These are phyloP conservation scores for Euplagia quadripunctaria DNA, from an alignment of 2,888 invertebrate genomes.

Conservation along the genomic window DNA sequence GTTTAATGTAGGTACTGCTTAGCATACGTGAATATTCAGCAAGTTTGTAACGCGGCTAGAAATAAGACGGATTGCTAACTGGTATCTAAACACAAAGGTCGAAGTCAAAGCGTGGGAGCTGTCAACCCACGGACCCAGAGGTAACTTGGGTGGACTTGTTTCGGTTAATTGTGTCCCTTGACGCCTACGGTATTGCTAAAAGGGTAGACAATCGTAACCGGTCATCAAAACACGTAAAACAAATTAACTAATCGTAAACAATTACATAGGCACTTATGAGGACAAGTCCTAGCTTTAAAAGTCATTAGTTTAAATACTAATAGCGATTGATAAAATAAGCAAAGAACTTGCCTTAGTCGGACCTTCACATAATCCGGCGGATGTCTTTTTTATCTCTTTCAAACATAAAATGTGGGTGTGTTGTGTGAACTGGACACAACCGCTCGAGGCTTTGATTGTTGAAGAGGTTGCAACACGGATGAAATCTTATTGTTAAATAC, in stretches of 20 bases:
- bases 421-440: conserved; percentile 67
- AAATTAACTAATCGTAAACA: conserved; percentile 12
- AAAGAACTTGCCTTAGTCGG: conserved; percentile 54
- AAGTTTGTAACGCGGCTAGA: conserved; percentile 64
- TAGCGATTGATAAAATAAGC: conserved; percentile 33
- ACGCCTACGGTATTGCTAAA: conserved; percentile 64
- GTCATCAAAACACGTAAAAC: conserved; percentile 41
- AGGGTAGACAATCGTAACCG: conserved; percentile 54
- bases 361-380: conserved; percentile 76
- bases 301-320: conserved; percentile 38
- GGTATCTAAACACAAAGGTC: conserved; percentile 72
- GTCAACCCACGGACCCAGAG: conserved; percentile 67
- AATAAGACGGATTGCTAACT: conserved; percentile 68
- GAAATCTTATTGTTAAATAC: conserved; percentile 1
- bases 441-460: conserved; percentile 50
- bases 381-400: conserved; percentile 78
- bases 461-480: conserved; percentile 50
- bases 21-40: conserved; percentile 78
- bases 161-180: conserved; percentile 71
- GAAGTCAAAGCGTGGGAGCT: conserved; percentile 74
- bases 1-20: conserved; percentile 55
- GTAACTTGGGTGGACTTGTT: conserved; percentile 73
- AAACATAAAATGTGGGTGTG: conserved; percentile 76
- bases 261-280: not conserved
- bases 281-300: conserved; percentile 24